phyloP scores from a whole-genome alignment of 1,140 invertebrate species.

The Luehdorfia chinensis region DNA sequence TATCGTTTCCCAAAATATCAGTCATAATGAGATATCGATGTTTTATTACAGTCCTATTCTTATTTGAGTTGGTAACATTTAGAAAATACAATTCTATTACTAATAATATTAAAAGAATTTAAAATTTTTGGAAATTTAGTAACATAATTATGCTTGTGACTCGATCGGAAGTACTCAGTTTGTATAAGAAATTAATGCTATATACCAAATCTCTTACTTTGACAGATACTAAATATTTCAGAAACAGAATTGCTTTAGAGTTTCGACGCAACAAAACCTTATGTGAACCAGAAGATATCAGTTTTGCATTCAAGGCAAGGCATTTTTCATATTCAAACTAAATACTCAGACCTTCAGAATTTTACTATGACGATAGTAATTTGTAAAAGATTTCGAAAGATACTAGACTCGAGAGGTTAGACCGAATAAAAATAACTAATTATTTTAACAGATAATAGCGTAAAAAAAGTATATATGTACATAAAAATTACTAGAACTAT shows the following conservation, averaged over 20 bases:
- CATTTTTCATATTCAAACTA: neutral
- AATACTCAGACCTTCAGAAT: neutral
- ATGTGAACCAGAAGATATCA: conserved; percentile 72
- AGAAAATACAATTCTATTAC: too few species aligned
- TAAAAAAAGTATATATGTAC: neutral
- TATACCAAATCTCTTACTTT: conserved; percentile 57
- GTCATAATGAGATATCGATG: too few species aligned
- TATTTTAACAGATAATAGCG: neutral
- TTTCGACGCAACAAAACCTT: conserved; percentile 79
- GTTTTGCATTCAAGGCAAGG: conserved; percentile 78
- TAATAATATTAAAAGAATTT: too few species aligned
- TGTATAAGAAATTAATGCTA: conserved; percentile 57
- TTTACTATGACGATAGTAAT: too few species aligned
- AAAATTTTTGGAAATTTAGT: too few species aligned
- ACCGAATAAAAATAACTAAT: neutral
- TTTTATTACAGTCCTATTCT: too few species aligned
- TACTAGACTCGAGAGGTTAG: neutral
- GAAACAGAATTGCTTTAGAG: conserved; percentile 61
- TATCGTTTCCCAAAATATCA: too few species aligned
- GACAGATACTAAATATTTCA: conserved; percentile 56
- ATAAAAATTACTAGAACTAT: too few species aligned
- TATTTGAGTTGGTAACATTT: too few species aligned
- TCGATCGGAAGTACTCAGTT: conserved; percentile 46
- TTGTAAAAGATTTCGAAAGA: neutral
- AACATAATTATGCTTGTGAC: conserved; percentile 38